Evolutionary conservation across 2,113 vertebrate genomes (phyloP).

Genomic region (Notarius lentiginosus): DNA sequence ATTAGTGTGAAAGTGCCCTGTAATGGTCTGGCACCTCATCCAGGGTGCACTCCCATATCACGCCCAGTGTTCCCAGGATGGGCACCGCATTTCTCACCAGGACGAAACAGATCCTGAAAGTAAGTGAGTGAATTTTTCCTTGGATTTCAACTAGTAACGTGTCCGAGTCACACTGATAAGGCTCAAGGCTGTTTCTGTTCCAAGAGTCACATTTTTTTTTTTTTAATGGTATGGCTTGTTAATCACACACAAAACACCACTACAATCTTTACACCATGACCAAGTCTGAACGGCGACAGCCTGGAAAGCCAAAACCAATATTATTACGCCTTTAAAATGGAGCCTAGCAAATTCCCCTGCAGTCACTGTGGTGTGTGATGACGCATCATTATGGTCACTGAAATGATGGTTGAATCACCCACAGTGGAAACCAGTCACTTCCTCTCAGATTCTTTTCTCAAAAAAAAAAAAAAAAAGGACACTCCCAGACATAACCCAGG

Average conservation of each 20-base stretch:
- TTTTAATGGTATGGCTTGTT: slow-evolving; percentile 28
- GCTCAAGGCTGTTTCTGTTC: background rate
- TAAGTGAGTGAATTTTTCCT: background rate
- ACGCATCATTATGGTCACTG: slow-evolving; percentile 57
- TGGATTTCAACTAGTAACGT: background rate
- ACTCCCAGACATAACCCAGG: slow-evolving; percentile 50
- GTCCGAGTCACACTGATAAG: background rate
- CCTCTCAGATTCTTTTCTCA: slow-evolving; percentile 55
- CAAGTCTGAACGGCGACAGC: slow-evolving; percentile 42
- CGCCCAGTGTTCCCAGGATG: background rate
- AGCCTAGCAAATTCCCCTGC: slow-evolving; percentile 59
- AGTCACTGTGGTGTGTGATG: slow-evolving; percentile 51
- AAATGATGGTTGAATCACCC: slow-evolving; percentile 70
- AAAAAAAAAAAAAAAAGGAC: slow-evolving; percentile 48
- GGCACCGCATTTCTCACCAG: background rate
- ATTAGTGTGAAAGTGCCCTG: background rate
- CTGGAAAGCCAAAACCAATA: slow-evolving; percentile 29
- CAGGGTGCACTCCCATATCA: background rate
- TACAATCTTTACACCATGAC: slow-evolving; percentile 47
- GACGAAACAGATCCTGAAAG: background rate
- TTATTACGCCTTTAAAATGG: slow-evolving; percentile 32
- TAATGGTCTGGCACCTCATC: background rate
- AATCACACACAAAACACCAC: slow-evolving; percentile 6
- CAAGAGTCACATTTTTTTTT: background rate
- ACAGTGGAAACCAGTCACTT: slow-evolving; percentile 68